Evolutionary conservation across 2,888 invertebrate genomes (phyloP), one percentile per base, ranked within the genome.

Genomic region (Aporophyla lueneburgensis): DNA sequence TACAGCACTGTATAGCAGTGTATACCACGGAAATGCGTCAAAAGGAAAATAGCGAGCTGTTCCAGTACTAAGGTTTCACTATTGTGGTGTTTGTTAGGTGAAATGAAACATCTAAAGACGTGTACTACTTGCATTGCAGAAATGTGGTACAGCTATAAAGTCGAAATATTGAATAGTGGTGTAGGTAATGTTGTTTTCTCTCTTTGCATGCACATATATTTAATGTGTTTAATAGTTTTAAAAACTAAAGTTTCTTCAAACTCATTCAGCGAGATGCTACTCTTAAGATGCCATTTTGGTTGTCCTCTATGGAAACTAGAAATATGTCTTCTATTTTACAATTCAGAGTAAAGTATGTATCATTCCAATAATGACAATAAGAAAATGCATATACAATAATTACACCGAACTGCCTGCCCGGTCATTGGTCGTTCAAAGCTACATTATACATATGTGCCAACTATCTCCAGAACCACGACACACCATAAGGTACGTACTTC

Each of bases 21-120:
- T 63, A 0, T 27, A 27, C 6, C 16, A 33, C 14, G 40, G 10
- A 33, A 70, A 33, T 69, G 27, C 43, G 2, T 49, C 14, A 49
- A 40, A 71, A 71, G 24, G 71, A 21, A 70, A 40, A 27, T 21
- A 40, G 16, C 21, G 10, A 21, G 24, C 21, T 7, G 24, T 27
- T 73, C 21, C 16, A 21, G 72, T 51, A 43, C 12, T 59, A 51
- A 16, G 16, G 24, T 49, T 5, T 72, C 58, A 21, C 46, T 72
- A 56, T n/a, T 16, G 40, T 27, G 24, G 40, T 58, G 24, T 71
- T 51, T 43, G 33, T 70, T 14, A n/a, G 19, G n/a, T 56, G 70
- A 33, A 53, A 46, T 54, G 16, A 46, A 70, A 54, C 43, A 46
- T 27, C 27, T 46, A 27, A 33, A 7, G 10, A 49, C 9, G 33